These are phyloP conservation scores for Anguilla japonica DNA, from an alignment of 2,113 vertebrate genomes.

Conservation along the genomic window DNA sequence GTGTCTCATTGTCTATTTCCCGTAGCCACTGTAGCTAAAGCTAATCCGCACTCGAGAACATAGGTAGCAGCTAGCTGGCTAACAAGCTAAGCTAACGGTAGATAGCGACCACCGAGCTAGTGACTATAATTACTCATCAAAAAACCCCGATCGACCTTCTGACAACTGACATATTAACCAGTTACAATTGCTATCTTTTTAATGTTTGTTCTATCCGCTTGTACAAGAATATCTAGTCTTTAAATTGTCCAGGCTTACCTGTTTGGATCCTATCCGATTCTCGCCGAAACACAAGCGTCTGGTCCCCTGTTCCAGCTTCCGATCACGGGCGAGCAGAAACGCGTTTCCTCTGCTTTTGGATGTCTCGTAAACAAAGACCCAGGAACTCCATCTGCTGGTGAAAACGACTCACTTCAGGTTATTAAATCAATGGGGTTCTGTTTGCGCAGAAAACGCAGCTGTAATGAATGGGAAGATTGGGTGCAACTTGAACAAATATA, in stretches of 20 bases:
- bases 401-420: background rate
- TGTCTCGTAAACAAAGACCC: constrained; percentile 28
- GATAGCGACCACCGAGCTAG: background rate
- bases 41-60: background rate
- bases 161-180: background rate
- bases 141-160: background rate
- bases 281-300: background rate
- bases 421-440: background rate
- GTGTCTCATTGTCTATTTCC: background rate
- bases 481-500: no score
- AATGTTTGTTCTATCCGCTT: background rate
- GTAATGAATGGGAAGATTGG: background rate
- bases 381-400: constrained; percentile 37
- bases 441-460: no score
- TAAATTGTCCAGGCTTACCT: constrained; percentile 1
- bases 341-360: constrained; percentile 28
- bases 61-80: background rate
- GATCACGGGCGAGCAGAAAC: constrained; percentile 4
- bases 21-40: background rate
- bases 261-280: background rate
- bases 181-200: background rate
- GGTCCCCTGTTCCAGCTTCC: background rate
- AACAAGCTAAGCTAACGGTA: background rate
- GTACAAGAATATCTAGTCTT: background rate
- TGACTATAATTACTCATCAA: background rate